A percentile compares a stretch with the other conserved stretches of the same genome.
phyloP scores from a whole-genome alignment of 1,140 invertebrate species.

The Adoxophyes honmai region DNA sequence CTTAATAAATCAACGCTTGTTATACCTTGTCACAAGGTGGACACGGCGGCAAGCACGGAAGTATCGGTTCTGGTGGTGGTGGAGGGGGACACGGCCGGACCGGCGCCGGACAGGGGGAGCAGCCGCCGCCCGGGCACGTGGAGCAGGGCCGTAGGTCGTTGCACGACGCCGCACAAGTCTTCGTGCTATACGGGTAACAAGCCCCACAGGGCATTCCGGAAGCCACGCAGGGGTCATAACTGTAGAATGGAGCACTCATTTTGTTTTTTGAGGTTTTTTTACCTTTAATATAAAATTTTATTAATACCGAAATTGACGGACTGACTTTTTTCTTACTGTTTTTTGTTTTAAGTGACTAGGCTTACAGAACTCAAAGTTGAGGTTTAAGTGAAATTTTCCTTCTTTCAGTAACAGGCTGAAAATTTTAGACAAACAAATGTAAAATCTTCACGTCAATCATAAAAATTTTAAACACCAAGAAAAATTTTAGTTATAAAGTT shows the following conservation, averaged over 20 bases:
- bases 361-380: too few species aligned
- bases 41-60: slow-evolving; percentile 54
- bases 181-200: slow-evolving; percentile 54
- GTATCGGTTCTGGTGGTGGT: slow-evolving; percentile 43
- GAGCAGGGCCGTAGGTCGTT: slow-evolving; percentile 54
- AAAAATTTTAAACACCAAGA: too few species aligned
- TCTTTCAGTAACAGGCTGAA: too few species aligned
- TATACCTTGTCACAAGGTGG: slow-evolving; percentile 61
- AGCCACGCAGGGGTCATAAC: slow-evolving; percentile 58
- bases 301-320: neutral
- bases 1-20: too few species aligned
- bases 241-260: slow-evolving; percentile 64
- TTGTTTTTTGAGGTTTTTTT: slow-evolving; percentile 39
- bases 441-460: too few species aligned
- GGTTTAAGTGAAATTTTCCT: too few species aligned
- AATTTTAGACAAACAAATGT: too few species aligned
- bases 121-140: slow-evolving; percentile 58
- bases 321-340: neutral
- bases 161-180: slow-evolving; percentile 48
- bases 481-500: neutral
- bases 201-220: slow-evolving; percentile 55
- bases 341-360: too few species aligned
- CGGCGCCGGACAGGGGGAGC: slow-evolving; percentile 58
- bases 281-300: neutral
- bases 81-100: slow-evolving; percentile 56